Conservation (phyloP, 2,113 vertebrate genomes). For the Pan troglodytes region NHGRI_mPanTro3-v2.1_pri NC_072408.2:43182501-43183000, state of each 20-base stretch:
- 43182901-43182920: neutral
- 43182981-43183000: neutral
- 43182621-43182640: conserved; percentile 88
- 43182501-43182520: conserved; percentile 88
- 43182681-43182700: conserved; percentile 90
- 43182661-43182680: conserved; percentile 91
- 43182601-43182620: neutral
- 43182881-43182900: neutral
- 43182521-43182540: neutral
- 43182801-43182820: conserved; percentile 95
- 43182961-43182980: neutral
- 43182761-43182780: conserved; percentile 97
- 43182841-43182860: conserved; percentile 84
- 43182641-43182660: conserved; percentile 90
- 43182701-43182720: conserved; percentile 90
- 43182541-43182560: fast-evolving
- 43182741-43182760: conserved; percentile 90
- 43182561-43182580: neutral
- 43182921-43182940: neutral
- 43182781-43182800: conserved; percentile 93
- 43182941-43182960: neutral
- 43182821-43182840: conserved; percentile 95
- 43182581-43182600: neutral
- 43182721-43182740: conserved; percentile 91
- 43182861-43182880: fast-evolving